Evolutionary conservation across 2,888 invertebrate genomes (phyloP), one percentile per base, ranked within the genome.

Genomic region (Octonoba sinensis): DNA sequence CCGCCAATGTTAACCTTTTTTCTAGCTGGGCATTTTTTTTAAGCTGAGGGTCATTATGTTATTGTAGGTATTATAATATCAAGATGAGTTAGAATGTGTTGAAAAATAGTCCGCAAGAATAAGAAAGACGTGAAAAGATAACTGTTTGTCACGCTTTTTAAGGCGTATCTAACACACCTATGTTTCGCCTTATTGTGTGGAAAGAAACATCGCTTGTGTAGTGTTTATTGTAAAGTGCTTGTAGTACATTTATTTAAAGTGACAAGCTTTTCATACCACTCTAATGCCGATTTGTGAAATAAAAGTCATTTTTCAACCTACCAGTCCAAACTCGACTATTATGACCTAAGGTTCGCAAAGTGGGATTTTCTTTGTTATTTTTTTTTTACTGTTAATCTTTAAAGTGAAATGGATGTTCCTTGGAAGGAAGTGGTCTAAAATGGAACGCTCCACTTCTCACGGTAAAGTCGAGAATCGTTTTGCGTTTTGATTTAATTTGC

Each of bases 111-210:
- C 49, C 22, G 24, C n/a, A n/a, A 11, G 36, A 2, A 36, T 36
- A 60, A 67, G 67, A 57, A 59, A 46, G 66, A 44, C 47, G 20
- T 66, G 60, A 60, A 76, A 76, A 76, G 76, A 77, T 77, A 77
- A 77, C 77, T 70, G 70, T 69, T 46, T 46, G 69, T 56, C 70
- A 77, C 46, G 49, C 18, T 69, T 76, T 76, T 70, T 64, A 66
- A 77, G 70, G 70, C 62, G 70, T 70, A 77, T 18, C 75, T 59
- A 67, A 60, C 75, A 59, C 75, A 75, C 77, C 77, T 77, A 70
- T 77, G 62, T 70, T 70, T 77, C 36, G 36, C 36, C 36, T 36
- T 36, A 11, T 36, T 36, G 36, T 36, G 36, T n/a, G 20, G 36
- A n/a, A 73, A 64, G 57, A 66, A 49, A 18, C 56, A 36, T 65